Conservation (phyloP, 2,113 vertebrate genomes). For the Lichenostomus cassidix region DNA sequence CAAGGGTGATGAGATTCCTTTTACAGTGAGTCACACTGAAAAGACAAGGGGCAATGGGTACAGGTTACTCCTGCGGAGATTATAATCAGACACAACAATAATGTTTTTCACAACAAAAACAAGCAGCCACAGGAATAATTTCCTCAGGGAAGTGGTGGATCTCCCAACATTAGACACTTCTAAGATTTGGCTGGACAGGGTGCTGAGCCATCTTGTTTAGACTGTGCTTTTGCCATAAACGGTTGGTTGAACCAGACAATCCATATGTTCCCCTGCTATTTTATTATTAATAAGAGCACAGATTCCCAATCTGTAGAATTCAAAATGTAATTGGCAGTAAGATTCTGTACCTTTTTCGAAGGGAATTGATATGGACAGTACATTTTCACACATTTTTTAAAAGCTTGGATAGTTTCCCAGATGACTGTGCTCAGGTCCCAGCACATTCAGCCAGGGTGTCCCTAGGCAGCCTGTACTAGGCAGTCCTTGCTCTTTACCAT, state of each 20-base stretch:
- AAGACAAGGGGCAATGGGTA: not conserved
- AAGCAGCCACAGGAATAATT: not conserved
- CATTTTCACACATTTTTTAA: not conserved
- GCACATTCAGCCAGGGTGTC: not conserved
- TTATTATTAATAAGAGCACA: not conserved
- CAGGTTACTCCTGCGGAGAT: not conserved
- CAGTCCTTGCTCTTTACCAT: not conserved
- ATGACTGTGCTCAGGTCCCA: not conserved
- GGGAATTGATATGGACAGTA: not conserved
- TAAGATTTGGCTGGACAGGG: not conserved
- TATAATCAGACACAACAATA: not conserved
- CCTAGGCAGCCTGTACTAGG: not conserved
- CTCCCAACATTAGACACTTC: not conserved
- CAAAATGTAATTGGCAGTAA: not conserved
- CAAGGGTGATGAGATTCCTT: not conserved
- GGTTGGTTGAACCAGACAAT: not conserved
- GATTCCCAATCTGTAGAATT: not conserved
- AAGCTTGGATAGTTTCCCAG: not conserved
- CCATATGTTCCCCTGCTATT: not conserved
- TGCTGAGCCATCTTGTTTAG: not conserved
- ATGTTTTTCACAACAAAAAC: not conserved
- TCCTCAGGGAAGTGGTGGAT: not conserved
- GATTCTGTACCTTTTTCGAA: not conserved
- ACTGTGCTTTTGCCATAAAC: not conserved
- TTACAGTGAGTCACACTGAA: not conserved